A percentile compares a stretch with the other conserved stretches of the same genome.
These are phyloP conservation scores for Bimastos eiseni DNA, from an alignment of 2,888 invertebrate species.

Conservation along the genomic window DNA sequence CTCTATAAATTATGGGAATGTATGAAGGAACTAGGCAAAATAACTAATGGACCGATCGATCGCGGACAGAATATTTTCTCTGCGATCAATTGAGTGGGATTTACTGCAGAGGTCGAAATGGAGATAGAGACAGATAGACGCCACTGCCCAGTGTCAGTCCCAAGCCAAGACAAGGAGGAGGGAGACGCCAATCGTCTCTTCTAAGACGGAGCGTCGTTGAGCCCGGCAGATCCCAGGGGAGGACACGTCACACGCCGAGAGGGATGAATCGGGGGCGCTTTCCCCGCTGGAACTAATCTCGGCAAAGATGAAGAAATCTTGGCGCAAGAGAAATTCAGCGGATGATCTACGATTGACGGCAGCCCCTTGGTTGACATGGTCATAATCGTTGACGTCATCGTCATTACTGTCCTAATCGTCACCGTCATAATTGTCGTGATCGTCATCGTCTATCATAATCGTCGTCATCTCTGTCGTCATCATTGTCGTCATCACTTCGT, in stretches of 20 bases:
- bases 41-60: no score
- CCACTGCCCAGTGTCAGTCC: no score
- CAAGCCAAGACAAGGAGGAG: no score
- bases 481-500: background rate
- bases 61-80: no score
- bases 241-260: background rate
- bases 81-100: no score
- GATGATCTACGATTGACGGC: background rate
- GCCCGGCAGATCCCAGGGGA: background rate
- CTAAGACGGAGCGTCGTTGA: no score
- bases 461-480: background rate
- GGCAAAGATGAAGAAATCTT: background rate
- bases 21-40: no score
- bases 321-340: background rate
- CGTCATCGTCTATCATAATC: background rate
- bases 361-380: background rate
- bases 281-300: background rate
- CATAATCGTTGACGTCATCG: background rate
- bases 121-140: no score
- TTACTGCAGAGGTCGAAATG: no score
- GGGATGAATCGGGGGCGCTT: background rate
- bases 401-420: slow-evolving; percentile 10
- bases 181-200: no score
- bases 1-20: no score
- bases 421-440: slow-evolving; percentile 14